Percentiles rank a stretch among this genome's conserved stretches.
phyloP scores from a whole-genome alignment of 2,113 vertebrate genomes.

The Lophura nycthemera region DNA sequence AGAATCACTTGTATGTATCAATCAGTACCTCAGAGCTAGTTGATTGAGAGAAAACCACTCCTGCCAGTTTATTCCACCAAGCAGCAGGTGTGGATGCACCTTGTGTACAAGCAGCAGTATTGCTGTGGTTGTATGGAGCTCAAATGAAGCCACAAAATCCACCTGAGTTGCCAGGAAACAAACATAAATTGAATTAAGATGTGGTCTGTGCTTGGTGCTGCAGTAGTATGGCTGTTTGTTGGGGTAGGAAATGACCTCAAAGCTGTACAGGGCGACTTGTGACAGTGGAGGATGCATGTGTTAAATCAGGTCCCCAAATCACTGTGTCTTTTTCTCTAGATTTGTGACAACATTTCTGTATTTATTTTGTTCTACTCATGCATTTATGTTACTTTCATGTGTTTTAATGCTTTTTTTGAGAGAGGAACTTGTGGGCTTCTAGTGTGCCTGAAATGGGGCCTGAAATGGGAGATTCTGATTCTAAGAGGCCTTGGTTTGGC shows the following conservation, averaged over 20 bases:
- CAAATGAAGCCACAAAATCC: background rate
- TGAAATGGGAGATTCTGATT: background rate
- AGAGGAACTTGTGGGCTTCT: rapidly evolving
- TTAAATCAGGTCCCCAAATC: background rate
- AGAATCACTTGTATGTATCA: background rate
- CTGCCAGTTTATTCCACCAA: background rate
- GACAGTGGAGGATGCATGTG: background rate
- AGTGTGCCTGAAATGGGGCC: background rate
- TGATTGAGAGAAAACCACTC: background rate
- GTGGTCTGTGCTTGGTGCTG: background rate
- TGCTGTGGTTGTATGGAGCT: background rate
- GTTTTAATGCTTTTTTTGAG: background rate
- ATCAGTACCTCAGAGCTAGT: background rate
- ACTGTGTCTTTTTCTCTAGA: rapidly evolving
- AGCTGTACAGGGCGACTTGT: rapidly evolving
- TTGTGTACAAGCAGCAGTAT: rapidly evolving
- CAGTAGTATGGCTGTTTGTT: background rate
- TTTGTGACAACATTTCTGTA: background rate
- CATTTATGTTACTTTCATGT: background rate
- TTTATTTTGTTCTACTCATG: background rate
- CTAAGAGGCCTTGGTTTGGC: background rate
- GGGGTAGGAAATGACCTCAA: rapidly evolving
- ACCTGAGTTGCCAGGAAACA: background rate
- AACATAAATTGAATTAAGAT: background rate
- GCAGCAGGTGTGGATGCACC: rapidly evolving